Percentiles rank a stretch among this genome's conserved stretches.
phyloP scores from a whole-genome alignment of 1,140 invertebrate genomes.

The Stegodyphus dumicola region DNA sequence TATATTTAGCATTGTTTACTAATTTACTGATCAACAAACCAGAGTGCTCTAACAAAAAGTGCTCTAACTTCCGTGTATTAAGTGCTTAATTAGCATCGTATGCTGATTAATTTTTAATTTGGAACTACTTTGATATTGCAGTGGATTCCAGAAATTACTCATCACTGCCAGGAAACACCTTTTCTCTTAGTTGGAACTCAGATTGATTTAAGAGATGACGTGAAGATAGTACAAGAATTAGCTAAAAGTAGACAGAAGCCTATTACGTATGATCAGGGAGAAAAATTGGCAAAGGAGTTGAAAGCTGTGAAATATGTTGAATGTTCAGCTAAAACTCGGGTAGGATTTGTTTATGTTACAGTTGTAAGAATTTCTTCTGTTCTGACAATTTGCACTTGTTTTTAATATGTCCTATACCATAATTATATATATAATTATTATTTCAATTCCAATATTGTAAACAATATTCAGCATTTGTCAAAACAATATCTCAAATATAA shows the following conservation, averaged over 20 bases:
- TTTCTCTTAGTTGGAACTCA: conserved; percentile 97
- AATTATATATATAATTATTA: too few species aligned
- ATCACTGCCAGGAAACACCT: conserved; percentile 99
- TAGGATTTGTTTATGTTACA: conserved; percentile 65
- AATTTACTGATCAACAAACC: too few species aligned
- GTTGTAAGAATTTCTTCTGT: too few species aligned
- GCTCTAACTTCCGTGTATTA: too few species aligned
- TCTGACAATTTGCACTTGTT: too few species aligned
- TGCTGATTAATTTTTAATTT: background rate
- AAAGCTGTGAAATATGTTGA: conserved; percentile 99
- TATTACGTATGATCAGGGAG: conserved; percentile 93
- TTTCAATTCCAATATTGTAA: too few species aligned
- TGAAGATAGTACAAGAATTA: conserved; percentile 94
- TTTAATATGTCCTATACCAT: too few species aligned
- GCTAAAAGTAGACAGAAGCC: conserved; percentile 99
- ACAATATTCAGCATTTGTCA: too few species aligned
- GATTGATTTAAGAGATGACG: conserved; percentile 98
- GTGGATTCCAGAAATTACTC: conserved; percentile 99
- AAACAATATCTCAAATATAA: too few species aligned
- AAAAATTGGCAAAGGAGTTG: conserved; percentile 97
- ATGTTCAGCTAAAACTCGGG: conserved; percentile 97
- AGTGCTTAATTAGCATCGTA: too few species aligned
- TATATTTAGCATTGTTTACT: too few species aligned
- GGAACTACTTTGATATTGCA: conserved; percentile 68
- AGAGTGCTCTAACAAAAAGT: too few species aligned